Conservation (phyloP, 2,888 invertebrate genomes). For the Teinopalpus imperialis region DNA sequence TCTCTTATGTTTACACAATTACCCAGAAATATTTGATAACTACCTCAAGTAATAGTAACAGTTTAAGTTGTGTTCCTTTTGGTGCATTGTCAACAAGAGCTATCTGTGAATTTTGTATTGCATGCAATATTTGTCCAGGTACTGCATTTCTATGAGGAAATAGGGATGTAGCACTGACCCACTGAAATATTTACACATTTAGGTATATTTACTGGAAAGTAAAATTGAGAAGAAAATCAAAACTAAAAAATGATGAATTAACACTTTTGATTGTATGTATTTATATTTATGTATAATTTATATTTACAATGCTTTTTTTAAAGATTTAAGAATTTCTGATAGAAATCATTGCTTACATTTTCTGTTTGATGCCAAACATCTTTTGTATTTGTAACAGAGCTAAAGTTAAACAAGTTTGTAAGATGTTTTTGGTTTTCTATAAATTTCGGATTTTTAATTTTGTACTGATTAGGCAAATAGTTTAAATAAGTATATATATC, state of each 20-base stretch:
- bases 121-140: conserved; percentile 84
- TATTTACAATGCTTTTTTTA: no score
- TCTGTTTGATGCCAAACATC: conserved; percentile 53
- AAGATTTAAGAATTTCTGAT: no score
- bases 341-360: conserved; percentile 50
- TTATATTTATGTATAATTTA: no score
- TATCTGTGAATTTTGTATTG: conserved; percentile 85
- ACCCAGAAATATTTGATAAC: conserved; percentile 28
- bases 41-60: conserved; percentile 88
- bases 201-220: no score
- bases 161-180: conserved; percentile 64
- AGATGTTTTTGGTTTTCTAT: conserved; percentile 48
- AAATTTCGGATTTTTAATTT: conserved; percentile 58
- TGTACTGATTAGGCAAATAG: conserved; percentile 63
- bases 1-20: background rate
- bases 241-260: no score
- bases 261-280: no score
- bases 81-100: conserved; percentile 89
- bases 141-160: conserved; percentile 74
- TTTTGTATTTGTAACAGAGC: conserved; percentile 40
- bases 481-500: conserved; percentile 67
- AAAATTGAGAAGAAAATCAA: no score
- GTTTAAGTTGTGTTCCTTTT: conserved; percentile 95
- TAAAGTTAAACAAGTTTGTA: conserved; percentile 62
- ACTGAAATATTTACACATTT: conserved; percentile 50